These are phyloP conservation scores for Campoplex capitator DNA, from an alignment of 2,888 invertebrate genomes.

Conservation along the genomic window DNA sequence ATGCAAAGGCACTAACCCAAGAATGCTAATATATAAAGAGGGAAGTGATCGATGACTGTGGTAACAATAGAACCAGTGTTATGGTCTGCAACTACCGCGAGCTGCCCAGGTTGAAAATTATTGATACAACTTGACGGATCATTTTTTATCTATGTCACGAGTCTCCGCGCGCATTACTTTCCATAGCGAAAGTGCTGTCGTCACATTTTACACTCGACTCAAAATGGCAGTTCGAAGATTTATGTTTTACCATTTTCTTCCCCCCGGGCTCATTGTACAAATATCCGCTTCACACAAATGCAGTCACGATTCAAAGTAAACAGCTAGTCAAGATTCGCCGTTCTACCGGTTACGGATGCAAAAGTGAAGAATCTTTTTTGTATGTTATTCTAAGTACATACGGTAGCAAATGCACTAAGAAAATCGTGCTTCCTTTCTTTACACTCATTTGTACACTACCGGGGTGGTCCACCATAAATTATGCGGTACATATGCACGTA, in stretches of 20 bases:
- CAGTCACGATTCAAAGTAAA: background rate
- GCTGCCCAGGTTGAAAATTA: constrained; percentile 22
- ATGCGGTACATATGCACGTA: constrained; percentile 7
- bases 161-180: background rate
- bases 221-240: background rate
- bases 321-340: constrained; percentile 17
- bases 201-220: constrained; percentile 5
- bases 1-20: constrained; percentile 15
- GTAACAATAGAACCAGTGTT: constrained; percentile 37
- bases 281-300: background rate
- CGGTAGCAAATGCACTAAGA: background rate
- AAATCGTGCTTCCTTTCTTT: background rate
- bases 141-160: constrained; percentile 3
- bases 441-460: constrained; percentile 4
- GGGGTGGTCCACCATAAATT: constrained; percentile 44
- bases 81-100: constrained; percentile 12
- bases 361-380: constrained; percentile 24
- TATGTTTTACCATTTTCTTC: background rate
- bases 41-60: constrained; percentile 38
- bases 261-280: background rate
- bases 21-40: constrained; percentile 43
- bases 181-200: constrained; percentile 3
- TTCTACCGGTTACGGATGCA: constrained; percentile 32
- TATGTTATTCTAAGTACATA: background rate
- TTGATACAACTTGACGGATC: constrained; percentile 21